These are phyloP conservation scores for Patiria pectinifera DNA, from an alignment of 53 echinoderm and acorn worm species.

Conservation along the genomic window DNA sequence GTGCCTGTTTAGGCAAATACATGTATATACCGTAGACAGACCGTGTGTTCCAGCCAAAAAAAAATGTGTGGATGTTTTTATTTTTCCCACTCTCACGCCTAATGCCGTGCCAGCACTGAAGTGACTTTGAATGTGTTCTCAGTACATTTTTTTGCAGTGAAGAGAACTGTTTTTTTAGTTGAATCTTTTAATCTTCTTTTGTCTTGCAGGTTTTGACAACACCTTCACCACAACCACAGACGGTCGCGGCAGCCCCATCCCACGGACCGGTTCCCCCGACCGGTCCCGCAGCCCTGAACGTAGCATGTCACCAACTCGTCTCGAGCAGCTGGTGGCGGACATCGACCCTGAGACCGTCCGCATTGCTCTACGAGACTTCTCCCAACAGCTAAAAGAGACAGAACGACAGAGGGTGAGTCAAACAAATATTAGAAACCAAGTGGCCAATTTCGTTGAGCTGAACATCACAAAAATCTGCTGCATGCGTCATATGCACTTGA, in stretches of 20 bases:
- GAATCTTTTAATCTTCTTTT: neutral
- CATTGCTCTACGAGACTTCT: conserved; percentile 92
- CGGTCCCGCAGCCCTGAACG: conserved; percentile 86
- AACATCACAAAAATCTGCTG: too few relatives aligned
- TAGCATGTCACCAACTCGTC: conserved; percentile 79
- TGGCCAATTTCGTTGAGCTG: too few relatives aligned
- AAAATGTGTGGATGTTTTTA: too few relatives aligned
- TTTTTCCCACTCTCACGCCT: too few relatives aligned
- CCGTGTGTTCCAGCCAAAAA: too few relatives aligned
- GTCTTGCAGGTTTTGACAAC: conserved; percentile 89
- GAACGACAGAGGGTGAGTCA: conserved; percentile 89
- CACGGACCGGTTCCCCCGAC: conserved; percentile 90
- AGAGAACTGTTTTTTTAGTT: neutral
- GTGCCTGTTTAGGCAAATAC: too few relatives aligned
- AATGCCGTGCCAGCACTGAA: too few relatives aligned
- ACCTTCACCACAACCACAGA: conserved; percentile 92
- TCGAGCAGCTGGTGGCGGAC: conserved; percentile 94
- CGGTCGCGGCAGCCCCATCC: conserved; percentile 94
- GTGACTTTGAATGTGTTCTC: too few relatives aligned
- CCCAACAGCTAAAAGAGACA: conserved; percentile 87
- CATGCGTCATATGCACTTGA: too few relatives aligned
- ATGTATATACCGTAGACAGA: too few relatives aligned
- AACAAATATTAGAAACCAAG: neutral
- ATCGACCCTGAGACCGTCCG: conserved; percentile 98
- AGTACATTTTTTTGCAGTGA: neutral